These are phyloP conservation scores for Thymelicus sylvestris DNA, from an alignment of 2,888 invertebrate genomes.

Conservation along the genomic window DNA sequence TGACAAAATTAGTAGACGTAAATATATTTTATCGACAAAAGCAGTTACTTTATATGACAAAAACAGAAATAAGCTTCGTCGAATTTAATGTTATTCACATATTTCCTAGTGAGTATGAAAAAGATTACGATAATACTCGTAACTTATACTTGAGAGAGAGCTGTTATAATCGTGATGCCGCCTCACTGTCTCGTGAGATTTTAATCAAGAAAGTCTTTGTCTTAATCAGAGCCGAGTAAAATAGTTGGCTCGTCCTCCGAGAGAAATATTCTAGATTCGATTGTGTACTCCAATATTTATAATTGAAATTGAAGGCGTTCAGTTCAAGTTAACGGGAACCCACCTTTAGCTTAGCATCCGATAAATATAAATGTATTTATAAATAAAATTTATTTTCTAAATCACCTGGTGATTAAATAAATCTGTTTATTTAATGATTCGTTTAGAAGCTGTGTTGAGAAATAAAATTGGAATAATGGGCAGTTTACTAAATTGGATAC, in stretches of 20 bases:
- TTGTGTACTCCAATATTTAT: constrained; percentile 54
- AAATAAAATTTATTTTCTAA: not conserved
- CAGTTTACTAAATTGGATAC: too few species aligned
- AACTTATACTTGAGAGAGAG: too few species aligned
- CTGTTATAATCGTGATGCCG: too few species aligned
- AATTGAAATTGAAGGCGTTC: constrained; percentile 16
- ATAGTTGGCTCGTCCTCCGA: constrained; percentile 52
- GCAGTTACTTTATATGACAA: too few species aligned
- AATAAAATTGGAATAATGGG: constrained; percentile 1
- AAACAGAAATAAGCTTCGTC: too few species aligned
- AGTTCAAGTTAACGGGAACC: not conserved
- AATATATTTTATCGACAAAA: too few species aligned
- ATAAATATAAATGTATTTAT: constrained; percentile 6
- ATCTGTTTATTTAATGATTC: constrained; percentile 6
- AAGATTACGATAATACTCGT: too few species aligned
- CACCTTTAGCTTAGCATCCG: not conserved
- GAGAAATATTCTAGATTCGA: constrained; percentile 50
- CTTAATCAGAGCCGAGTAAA: constrained; percentile 68
- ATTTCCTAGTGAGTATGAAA: too few species aligned
- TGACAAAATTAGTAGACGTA: too few species aligned
- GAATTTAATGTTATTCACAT: too few species aligned
- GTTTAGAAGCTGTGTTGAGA: not conserved
- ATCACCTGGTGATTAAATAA: not conserved
- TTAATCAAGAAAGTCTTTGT: constrained; percentile 72
- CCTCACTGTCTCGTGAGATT: constrained; percentile 50